A percentile compares a stretch with the other conserved stretches of the same genome.
phyloP scores from a whole-genome alignment of 2,888 invertebrate species.

The Syrista parreyssii region DNA sequence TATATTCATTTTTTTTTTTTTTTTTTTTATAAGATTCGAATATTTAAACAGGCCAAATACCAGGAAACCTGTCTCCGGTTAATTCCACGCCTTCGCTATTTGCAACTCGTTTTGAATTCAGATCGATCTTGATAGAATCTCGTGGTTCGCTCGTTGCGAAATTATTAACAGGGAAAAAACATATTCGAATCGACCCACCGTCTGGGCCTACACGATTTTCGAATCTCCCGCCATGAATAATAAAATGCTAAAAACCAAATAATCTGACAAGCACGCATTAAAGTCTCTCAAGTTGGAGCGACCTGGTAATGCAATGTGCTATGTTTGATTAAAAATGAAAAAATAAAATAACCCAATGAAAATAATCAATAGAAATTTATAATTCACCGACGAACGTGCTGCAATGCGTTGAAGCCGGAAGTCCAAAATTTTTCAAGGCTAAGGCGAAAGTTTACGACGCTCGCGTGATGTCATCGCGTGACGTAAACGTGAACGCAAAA shows the following conservation, averaged over 20 bases:
- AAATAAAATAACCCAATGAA: background rate
- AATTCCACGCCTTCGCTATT: background rate
- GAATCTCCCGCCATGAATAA: background rate
- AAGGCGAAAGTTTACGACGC: background rate
- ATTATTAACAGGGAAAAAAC: background rate
- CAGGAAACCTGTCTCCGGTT: background rate
- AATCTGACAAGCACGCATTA: background rate
- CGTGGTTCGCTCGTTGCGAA: background rate
- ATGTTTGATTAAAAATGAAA: background rate
- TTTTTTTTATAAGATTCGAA: background rate
- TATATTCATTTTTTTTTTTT: background rate
- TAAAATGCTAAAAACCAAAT: background rate
- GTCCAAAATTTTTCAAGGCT: background rate
- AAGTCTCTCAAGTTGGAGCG: background rate
- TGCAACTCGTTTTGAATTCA: background rate
- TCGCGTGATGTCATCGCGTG: background rate
- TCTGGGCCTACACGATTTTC: background rate
- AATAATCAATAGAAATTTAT: background rate
- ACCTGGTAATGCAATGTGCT: background rate
- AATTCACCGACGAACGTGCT: background rate
- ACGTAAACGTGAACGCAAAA: background rate
- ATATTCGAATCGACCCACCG: background rate
- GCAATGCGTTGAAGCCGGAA: background rate
- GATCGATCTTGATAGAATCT: background rate
- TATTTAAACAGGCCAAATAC: background rate